phyloP scores from a whole-genome alignment of 2,113 vertebrate genomes.

The Nibea albiflora region DNA sequence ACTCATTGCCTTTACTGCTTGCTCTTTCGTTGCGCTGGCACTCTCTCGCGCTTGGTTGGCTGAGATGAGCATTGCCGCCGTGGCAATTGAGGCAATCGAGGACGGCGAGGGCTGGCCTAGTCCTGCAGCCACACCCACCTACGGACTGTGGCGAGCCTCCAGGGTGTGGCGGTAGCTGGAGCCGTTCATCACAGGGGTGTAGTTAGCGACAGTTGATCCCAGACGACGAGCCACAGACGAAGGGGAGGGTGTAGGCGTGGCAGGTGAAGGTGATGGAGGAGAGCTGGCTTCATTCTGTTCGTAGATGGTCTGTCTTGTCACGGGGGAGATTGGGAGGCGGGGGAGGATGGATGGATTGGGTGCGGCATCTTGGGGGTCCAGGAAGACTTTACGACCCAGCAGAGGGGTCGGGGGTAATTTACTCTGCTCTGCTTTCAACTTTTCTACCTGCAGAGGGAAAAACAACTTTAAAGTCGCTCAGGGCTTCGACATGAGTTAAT shows the following conservation, averaged over 20 bases:
- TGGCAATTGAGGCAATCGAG: slow-evolving; percentile 74
- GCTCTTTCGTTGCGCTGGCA: slow-evolving; percentile 39
- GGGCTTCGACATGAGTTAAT: neutral
- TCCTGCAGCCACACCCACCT: slow-evolving; percentile 75
- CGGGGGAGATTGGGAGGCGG: slow-evolving; percentile 80
- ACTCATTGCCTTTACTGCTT: slow-evolving; percentile 47
- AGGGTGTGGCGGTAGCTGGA: slow-evolving; percentile 68
- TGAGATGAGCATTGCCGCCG: slow-evolving; percentile 74
- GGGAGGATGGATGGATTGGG: slow-evolving; percentile 69
- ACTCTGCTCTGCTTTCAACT: slow-evolving; percentile 90
- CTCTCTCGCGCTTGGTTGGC: slow-evolving; percentile 75
- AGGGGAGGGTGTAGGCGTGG: slow-evolving; percentile 71
- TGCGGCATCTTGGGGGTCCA: slow-evolving; percentile 87
- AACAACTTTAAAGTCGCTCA: neutral
- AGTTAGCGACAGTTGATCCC: slow-evolving; percentile 77
- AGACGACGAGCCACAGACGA: slow-evolving; percentile 75
- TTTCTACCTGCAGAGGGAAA: slow-evolving; percentile 87
- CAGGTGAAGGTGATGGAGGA: slow-evolving; percentile 72
- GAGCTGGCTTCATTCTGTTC: slow-evolving; percentile 83
- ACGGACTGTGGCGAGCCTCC: slow-evolving; percentile 65
- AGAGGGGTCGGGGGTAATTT: slow-evolving; percentile 92
- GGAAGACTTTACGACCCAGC: slow-evolving; percentile 92
- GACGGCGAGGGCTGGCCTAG: slow-evolving; percentile 71
- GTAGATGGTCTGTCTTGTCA: slow-evolving; percentile 84
- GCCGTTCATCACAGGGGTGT: slow-evolving; percentile 83